phyloP scores from a whole-genome alignment of 2,113 vertebrate genomes.

The Natator depressus region DNA sequence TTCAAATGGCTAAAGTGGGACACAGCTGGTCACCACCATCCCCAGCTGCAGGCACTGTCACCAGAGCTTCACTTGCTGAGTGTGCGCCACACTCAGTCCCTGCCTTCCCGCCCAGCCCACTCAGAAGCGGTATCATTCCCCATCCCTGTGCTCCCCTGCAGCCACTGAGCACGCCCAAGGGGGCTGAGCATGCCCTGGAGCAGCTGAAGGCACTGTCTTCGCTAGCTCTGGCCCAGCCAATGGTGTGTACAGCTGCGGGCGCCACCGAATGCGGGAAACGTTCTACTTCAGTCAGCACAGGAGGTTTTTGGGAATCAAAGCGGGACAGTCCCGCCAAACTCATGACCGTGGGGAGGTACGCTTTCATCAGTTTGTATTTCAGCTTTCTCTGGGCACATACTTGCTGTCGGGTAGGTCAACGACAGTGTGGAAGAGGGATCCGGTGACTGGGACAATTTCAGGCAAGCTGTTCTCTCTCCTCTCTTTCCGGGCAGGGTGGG shows the following conservation, averaged over 20 bases:
- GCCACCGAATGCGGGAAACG: not conserved
- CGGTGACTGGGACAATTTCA: conserved; percentile 86
- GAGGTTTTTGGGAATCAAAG: not conserved
- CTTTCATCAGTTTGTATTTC: not conserved
- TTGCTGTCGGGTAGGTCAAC: conserved; percentile 95
- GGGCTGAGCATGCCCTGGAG: not conserved
- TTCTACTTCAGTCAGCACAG: not conserved
- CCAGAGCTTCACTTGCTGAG: not conserved
- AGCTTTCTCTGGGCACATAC: conserved; percentile 73
- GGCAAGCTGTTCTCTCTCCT: conserved; percentile 93
- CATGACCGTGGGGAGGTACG: not conserved
- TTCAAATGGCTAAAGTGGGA: not conserved
- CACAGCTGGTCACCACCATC: not conserved
- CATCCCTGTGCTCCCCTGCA: not conserved
- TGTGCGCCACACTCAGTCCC: not conserved
- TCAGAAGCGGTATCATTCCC: not conserved
- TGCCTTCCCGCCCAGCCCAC: not conserved
- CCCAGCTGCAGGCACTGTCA: not conserved
- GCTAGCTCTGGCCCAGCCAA: not conserved
- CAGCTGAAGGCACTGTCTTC: not conserved
- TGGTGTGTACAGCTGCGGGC: not conserved
- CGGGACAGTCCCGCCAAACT: not conserved
- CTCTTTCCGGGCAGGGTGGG: conserved; percentile 90
- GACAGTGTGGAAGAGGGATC: conserved; percentile 92
- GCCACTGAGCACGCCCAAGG: not conserved